These are phyloP conservation scores for Willisornis vidua DNA, from an alignment of 2,113 vertebrate genomes.

Conservation along the genomic window DNA sequence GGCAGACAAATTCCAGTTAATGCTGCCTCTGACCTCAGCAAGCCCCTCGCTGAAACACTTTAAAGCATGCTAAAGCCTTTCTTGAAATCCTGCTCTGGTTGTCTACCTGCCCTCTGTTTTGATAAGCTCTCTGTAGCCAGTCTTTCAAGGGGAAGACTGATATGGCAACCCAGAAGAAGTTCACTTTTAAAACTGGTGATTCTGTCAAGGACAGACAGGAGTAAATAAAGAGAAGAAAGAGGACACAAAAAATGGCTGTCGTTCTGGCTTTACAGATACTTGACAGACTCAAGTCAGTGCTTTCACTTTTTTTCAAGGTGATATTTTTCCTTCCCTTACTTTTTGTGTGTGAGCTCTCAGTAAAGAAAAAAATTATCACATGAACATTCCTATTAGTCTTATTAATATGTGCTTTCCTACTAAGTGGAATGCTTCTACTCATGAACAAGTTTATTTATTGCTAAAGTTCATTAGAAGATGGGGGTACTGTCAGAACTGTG, in stretches of 20 bases:
- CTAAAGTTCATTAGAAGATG: neutral
- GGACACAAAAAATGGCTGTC: neutral
- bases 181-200: neutral
- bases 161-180: neutral
- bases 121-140: slow-evolving; percentile 46
- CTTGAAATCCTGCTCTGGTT: slow-evolving; percentile 47
- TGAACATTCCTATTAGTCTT: neutral
- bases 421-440: neutral
- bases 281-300: neutral
- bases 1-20: slow-evolving; percentile 66
- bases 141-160: slow-evolving; percentile 19
- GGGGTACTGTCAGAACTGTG: neutral
- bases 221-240: neutral
- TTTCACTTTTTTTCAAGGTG: neutral
- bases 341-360: neutral
- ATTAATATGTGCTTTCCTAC: neutral
- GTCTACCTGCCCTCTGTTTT: slow-evolving; percentile 57
- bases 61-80: slow-evolving; percentile 52
- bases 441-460: neutral
- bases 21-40: slow-evolving; percentile 49
- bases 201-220: slow-evolving; percentile 5
- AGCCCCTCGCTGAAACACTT: slow-evolving; percentile 23
- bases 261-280: neutral
- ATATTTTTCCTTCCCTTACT: neutral
- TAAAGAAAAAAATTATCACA: neutral